Conservation (phyloP, 2,888 invertebrate genomes). For the Vandiemenella viatica region DNA sequence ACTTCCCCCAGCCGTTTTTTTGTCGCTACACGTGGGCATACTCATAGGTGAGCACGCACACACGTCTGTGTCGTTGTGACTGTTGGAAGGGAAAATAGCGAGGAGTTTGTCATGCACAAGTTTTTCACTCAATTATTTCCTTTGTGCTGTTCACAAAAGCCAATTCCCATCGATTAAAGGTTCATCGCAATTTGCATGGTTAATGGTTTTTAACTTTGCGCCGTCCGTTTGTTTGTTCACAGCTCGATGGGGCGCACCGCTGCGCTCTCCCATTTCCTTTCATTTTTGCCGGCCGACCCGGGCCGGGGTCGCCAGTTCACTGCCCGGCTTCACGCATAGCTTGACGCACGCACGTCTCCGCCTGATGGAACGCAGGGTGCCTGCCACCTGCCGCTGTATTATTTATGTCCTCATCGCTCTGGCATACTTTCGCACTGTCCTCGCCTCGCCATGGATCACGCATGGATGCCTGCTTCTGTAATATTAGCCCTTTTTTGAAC, state of each 20-base stretch:
- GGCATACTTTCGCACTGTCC: too few species aligned
- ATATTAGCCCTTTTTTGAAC: too few species aligned
- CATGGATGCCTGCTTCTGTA: too few species aligned
- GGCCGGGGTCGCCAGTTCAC: not conserved
- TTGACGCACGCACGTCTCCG: too few species aligned
- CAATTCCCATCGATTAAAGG: slow-evolving; percentile 16
- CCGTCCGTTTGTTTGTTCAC: slow-evolving; percentile 9
- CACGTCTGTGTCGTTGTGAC: too few species aligned
- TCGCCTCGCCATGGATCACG: too few species aligned
- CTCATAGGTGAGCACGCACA: too few species aligned
- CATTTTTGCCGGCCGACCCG: not conserved
- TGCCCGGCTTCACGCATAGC: not conserved
- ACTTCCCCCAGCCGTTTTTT: too few species aligned
- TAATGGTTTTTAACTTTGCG: slow-evolving; percentile 14
- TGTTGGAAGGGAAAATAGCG: slow-evolving; percentile 5
- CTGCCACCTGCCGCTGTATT: too few species aligned
- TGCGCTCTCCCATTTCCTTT: not conserved
- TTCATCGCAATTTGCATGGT: slow-evolving; percentile 15
- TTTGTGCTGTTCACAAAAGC: slow-evolving; percentile 13
- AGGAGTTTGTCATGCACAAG: slow-evolving; percentile 13
- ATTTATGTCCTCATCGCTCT: too few species aligned
- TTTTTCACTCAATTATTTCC: slow-evolving; percentile 17
- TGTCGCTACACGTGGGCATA: too few species aligned
- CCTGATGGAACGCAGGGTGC: too few species aligned
- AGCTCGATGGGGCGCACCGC: not conserved